phyloP scores from a whole-genome alignment of 2,113 vertebrate species.

The Tachysurus vachellii region DNA sequence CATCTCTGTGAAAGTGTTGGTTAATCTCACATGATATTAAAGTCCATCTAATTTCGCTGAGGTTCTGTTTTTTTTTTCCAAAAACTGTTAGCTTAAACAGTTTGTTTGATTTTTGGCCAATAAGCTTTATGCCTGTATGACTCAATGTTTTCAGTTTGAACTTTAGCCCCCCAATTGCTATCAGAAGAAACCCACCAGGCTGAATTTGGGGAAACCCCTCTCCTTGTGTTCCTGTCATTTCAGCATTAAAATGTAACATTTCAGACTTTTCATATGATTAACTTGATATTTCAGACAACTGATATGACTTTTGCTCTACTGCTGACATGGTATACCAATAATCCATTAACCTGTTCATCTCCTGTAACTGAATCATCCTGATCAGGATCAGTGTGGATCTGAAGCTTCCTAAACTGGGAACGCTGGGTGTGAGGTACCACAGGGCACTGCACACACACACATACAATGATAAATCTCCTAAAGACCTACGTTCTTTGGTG shows the following conservation, averaged over 20 bases:
- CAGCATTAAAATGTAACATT: constrained; percentile 49
- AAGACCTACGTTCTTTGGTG: constrained; percentile 36
- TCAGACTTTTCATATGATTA: constrained; percentile 33
- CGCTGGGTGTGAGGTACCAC: neutral
- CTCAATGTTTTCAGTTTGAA: constrained; percentile 36
- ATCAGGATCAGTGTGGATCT: neutral
- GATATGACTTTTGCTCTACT: neutral
- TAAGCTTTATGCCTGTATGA: neutral
- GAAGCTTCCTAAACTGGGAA: neutral
- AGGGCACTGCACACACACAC: neutral
- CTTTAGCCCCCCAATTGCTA: constrained; percentile 43
- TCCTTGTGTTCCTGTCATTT: constrained; percentile 37
- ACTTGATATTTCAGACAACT: constrained; percentile 36
- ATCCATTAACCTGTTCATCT: neutral
- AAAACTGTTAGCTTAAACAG: neutral
- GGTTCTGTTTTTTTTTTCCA: neutral
- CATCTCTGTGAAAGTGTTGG: neutral
- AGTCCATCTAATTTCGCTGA: neutral
- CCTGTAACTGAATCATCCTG: neutral
- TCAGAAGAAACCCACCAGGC: constrained; percentile 46
- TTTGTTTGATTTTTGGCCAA: neutral
- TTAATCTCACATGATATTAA: neutral
- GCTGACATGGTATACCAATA: neutral
- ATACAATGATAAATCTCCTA: neutral
- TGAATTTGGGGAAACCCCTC: constrained; percentile 26